These are phyloP conservation scores for Felis chaus DNA, from an alignment of 2,113 vertebrate genomes.

Conservation along the genomic window DNA sequence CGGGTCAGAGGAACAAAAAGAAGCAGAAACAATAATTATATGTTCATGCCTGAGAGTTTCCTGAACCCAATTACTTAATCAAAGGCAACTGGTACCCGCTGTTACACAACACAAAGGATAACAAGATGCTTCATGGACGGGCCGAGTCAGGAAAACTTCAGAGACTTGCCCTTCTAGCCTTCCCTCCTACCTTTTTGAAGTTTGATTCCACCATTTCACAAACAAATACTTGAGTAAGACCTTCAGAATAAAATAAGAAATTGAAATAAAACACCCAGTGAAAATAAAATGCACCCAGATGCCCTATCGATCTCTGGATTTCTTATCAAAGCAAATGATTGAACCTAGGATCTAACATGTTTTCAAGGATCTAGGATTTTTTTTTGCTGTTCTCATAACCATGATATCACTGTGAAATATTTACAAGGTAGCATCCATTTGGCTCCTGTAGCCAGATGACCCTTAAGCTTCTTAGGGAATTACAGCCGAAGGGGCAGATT, in stretches of 20 bases:
- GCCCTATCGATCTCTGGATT: not conserved
- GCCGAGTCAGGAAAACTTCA: not conserved
- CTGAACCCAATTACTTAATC: conserved; percentile 61
- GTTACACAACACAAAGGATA: not conserved
- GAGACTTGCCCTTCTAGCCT: not conserved
- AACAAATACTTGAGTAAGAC: not conserved
- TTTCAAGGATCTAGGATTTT: not conserved
- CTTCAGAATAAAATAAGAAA: not conserved
- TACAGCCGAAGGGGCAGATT: not conserved
- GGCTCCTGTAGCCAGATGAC: not conserved
- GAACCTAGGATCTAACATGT: not conserved
- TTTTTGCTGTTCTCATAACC: not conserved
- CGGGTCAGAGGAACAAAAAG: conserved; percentile 10
- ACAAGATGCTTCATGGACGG: not conserved
- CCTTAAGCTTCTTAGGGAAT: not conserved
- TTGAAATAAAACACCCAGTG: not conserved
- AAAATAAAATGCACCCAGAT: not conserved
- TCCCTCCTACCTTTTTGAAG: not conserved
- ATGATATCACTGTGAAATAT: not conserved
- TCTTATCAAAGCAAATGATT: not conserved
- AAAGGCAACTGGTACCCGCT: conserved; percentile 45
- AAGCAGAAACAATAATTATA: conserved; percentile 64
- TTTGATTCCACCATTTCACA: not conserved
- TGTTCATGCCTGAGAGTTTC: conserved; percentile 48
- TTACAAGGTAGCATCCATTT: not conserved